Percentiles rank a stretch among this genome's conserved stretches.
Conservation (phyloP, 2,113 vertebrate genomes). For the Xiphophorus couchianus region DNA sequence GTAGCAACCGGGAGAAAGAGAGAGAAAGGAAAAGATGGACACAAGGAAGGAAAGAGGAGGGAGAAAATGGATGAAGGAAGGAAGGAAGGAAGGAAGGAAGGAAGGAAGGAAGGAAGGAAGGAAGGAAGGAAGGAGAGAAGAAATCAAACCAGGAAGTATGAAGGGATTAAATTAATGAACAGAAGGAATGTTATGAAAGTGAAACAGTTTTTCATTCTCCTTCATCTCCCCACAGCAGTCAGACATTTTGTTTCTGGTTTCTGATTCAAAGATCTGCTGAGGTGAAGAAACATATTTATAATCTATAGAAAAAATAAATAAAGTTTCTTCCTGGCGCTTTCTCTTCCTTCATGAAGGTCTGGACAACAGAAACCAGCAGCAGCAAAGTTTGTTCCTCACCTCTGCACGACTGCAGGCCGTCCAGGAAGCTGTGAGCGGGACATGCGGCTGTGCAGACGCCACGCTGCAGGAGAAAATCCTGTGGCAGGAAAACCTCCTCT, state of each 20-base stretch:
- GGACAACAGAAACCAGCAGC: neutral
- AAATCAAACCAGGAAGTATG: neutral
- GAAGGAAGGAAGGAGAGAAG: neutral
- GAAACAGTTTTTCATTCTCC: no score
- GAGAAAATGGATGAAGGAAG: no score
- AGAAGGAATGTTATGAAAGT: no score
- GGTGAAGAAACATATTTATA: no score
- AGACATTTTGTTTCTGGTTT: neutral
- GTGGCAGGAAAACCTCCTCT: constrained; percentile 78
- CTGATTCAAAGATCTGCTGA: no score
- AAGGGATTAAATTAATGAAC: no score
- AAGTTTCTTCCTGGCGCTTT: neutral
- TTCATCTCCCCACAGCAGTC: no score
- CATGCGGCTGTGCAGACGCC: constrained; percentile 85
- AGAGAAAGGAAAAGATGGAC: neutral
- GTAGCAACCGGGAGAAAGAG: neutral
- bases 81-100: no score
- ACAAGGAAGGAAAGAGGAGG: neutral
- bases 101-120: no score
- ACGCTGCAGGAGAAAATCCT: neutral
- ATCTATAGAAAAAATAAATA: no score
- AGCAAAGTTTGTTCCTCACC: constrained; percentile 65
- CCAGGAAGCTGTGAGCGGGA: constrained; percentile 74
- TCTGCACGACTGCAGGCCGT: constrained; percentile 81
- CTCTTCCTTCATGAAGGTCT: neutral